Base-by-base conservation (phyloP, 2,113 vertebrate genomes). In the Sebastes fasciatus region DNA sequence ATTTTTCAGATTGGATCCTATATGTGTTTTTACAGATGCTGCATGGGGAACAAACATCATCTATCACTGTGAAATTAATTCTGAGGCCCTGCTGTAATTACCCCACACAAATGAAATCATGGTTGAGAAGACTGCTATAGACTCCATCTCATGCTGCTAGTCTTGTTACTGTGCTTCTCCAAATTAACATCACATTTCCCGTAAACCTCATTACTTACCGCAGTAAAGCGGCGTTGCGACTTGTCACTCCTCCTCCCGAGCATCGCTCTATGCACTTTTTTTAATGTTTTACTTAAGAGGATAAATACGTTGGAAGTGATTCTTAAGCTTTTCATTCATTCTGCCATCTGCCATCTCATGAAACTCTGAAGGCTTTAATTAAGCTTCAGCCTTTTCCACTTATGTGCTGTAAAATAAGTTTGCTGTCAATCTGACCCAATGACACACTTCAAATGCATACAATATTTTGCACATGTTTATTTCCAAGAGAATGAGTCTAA, bases 181-280 rank as follows among this genome's bases (percentile, higher is more conserved):
- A 66, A 88, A 88, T 86, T 51, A 88, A 77, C 40, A 77, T 83
- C 79, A 61, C 63, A 72, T 91, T 76, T 70, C n/a, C 45, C 8
- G 2, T 81, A 75, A 84, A 74, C 51, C 63, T 82, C 63, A 77
- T 87, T 80, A 80, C 68, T 75, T 77, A 57, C 69, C 17, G 43
- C 40, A 52, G 54, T 2, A 74, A 74, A 83, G 77, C 60, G 0
- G 43, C 19, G 0, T 58, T 40, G 46, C 13, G 51, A 66, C 60
- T 14, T 79, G 70, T 84, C 77, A 74, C 74, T 86, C 68, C 69
- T 70, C 58, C 42, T 69, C 62, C 58, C 34, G 34, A 34, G 34
- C 34, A 34, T 78, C 51, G 5, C 49, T 16, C 62, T 4, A 6
- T 66, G 57, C 54, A 19, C 51, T 71, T 23, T 57, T 70, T 64